Conservation (phyloP, 1,140 invertebrate genomes). For the Cydia fagiglandana region DNA sequence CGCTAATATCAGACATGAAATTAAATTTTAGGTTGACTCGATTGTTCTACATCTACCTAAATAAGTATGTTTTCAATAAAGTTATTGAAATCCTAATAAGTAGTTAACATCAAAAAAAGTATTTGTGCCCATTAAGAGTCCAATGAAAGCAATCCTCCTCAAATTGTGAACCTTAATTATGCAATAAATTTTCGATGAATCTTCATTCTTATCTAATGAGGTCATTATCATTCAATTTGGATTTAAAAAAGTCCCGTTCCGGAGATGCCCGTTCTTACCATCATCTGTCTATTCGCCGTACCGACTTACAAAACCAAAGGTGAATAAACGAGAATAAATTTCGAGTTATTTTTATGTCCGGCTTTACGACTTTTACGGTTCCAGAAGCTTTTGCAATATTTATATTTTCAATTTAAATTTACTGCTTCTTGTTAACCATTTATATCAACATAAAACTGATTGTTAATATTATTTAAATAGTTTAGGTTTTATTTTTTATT, state of each 20-base stretch:
- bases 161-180: constrained; percentile 22
- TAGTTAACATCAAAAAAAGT: neutral
- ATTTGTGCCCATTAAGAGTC: neutral
- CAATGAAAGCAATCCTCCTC: neutral
- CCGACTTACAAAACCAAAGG: constrained; percentile 17
- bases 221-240: constrained; percentile 27
- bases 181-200: constrained; percentile 26
- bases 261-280: neutral
- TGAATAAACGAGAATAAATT: constrained; percentile 28
- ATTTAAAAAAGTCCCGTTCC: constrained; percentile 12
- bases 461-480: neutral
- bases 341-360: constrained; percentile 30
- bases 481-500: neutral
- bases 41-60: too few species aligned
- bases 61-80: too few species aligned
- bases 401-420: constrained; percentile 28
- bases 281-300: constrained; percentile 1
- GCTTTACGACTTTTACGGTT: constrained; percentile 10
- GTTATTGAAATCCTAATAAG: too few species aligned
- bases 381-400: constrained; percentile 27
- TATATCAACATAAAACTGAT: neutral
- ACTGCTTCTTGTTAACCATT: neutral
- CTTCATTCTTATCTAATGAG: constrained; percentile 15
- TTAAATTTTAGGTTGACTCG: too few species aligned
- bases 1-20: too few species aligned